Conservation (phyloP, 2,113 vertebrate species). For the Gopherus flavomarginatus region DNA sequence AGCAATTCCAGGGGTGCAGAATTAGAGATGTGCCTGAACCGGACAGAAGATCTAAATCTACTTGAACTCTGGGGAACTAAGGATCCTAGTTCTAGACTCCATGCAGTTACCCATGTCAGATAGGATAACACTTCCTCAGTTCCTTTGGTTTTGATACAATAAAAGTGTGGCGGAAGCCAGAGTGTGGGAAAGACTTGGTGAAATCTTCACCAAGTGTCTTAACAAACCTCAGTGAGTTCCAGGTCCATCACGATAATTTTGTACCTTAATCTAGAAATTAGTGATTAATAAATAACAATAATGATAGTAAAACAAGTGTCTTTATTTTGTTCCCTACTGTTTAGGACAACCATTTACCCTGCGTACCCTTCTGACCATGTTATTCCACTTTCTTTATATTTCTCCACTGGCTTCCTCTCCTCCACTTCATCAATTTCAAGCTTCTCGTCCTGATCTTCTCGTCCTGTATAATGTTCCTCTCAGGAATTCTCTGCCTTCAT, state of each 20-base stretch:
- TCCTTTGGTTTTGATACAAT: not conserved
- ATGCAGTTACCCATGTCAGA: not conserved
- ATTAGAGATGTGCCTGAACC: not conserved
- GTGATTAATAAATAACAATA: accelerated
- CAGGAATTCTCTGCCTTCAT: not conserved
- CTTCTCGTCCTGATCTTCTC: not conserved
- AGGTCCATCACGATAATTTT: accelerated
- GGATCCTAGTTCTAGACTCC: not conserved
- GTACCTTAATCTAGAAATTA: not conserved
- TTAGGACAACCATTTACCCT: accelerated
- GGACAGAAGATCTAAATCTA: not conserved
- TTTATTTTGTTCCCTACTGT: not conserved
- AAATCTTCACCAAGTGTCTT: not conserved
- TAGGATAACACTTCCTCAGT: not conserved
- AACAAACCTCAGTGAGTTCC: not conserved
- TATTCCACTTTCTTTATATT: accelerated
- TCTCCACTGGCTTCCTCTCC: not conserved
- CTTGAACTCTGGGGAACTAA: not conserved
- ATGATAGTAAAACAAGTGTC: not conserved
- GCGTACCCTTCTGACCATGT: not conserved
- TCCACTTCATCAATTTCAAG: not conserved
- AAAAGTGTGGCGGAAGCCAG: not conserved
- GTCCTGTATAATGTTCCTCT: not conserved
- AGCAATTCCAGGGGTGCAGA: not conserved
- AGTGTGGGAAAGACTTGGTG: not conserved